Evolutionary conservation across 2,113 vertebrate species (phyloP), one percentile per base, ranked within the genome.

Genomic region (Lonchura striata): DNA sequence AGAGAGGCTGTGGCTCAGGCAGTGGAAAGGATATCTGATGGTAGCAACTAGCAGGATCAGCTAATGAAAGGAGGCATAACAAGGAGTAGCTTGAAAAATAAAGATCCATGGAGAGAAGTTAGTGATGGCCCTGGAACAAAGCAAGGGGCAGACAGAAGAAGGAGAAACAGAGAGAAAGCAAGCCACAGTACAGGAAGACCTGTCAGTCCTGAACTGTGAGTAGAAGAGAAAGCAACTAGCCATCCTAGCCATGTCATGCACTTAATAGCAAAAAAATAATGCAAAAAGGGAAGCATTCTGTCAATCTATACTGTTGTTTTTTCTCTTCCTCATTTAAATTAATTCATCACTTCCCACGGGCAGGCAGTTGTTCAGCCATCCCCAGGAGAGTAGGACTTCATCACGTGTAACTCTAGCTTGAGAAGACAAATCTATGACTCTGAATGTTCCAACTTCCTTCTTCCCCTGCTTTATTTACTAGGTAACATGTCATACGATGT

Each of bases 351-450:
- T 53, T 89, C 24, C 39, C 46, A 31, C 5, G 8, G n/a, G 20
- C 25, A 47, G 39, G 24, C n/a, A 68, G 25, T 30, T 12, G 20
- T 60, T 82, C 24, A 46, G 46, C 9, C 39, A 31, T 41, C 9
- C 30, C 16, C 46, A n/a, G 23, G n/a, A 46, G 25, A 68, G 16
- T 4, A 53, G 9, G 28, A 14, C 6, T 82, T 9, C 20, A 5
- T n/a, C 16, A 25, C 39, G 20, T 4, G 9, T 75, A 39, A 53
- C 23, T 0, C 0, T 25, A 13, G 30, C 17, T 68, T 46, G 9
- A n/a, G 30, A 39, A 53, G 28, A 46, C 4, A 59, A 74, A 47
- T 23, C 5, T 27, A 10, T 30, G 11, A 68, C 19, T 60, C 20
- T 46, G 16, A 68, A 22, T 25, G 17, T 31, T 68, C 16, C 24